Conservation (phyloP, 2,797 vertebrate genomes). For the Pelochelys cantorii region DNA sequence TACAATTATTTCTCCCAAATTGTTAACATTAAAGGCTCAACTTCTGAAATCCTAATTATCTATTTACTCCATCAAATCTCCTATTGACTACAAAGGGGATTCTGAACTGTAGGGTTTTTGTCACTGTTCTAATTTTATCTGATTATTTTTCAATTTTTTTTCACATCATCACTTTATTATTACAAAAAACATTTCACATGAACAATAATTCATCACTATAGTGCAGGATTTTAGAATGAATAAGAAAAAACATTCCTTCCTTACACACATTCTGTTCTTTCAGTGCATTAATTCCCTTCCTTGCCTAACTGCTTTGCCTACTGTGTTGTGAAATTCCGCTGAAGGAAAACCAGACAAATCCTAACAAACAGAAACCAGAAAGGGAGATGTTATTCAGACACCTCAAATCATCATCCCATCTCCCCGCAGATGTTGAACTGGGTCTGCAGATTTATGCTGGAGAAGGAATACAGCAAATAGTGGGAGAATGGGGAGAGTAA, state of each 20-base stretch:
- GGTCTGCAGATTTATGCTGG: background rate
- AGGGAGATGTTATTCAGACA: background rate
- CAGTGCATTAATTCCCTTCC: background rate
- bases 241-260: background rate
- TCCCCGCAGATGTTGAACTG: background rate
- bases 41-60: background rate
- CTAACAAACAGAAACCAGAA: background rate
- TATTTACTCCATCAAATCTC: background rate
- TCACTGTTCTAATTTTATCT: background rate
- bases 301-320: background rate
- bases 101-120: background rate
- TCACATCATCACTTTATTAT: background rate
- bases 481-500: background rate
- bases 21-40: background rate
- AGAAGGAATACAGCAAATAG: background rate
- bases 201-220: background rate
- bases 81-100: background rate
- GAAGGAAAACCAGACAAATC: background rate
- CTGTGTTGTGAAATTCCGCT: background rate
- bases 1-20: background rate
- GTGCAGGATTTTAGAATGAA: background rate
- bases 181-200: background rate
- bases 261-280: accelerated
- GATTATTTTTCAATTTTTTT: background rate
- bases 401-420: background rate